Conservation (phyloP, 2,797 vertebrate species). For the Australoheros facetus region DNA sequence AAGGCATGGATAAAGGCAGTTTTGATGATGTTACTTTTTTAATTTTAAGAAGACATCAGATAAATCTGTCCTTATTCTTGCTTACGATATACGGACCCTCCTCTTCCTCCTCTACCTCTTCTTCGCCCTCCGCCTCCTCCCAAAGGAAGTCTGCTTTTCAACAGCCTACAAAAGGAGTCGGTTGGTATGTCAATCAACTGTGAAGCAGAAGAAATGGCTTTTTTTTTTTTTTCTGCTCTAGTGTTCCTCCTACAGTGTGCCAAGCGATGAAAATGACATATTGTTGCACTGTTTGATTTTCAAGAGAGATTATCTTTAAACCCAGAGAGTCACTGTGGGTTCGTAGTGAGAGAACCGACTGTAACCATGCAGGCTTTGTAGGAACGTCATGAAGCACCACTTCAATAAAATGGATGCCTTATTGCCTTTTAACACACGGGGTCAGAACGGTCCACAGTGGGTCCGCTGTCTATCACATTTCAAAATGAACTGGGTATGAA, state of each 20-base stretch:
- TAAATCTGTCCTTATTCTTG: conserved; percentile 90
- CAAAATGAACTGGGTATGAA: conserved; percentile 75
- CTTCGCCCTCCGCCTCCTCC: conserved; percentile 68
- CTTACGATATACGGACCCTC: conserved; percentile 80
- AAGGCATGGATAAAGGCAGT: conserved; percentile 87
- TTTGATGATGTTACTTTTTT: conserved; percentile 91
- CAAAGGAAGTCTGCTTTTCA: conserved; percentile 73
- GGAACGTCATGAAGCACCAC: conserved; percentile 49
- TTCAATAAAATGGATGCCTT: conserved; percentile 64
- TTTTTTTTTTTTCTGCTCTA: conserved; percentile 43
- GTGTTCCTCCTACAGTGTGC: conserved; percentile 37
- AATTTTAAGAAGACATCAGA: conserved; percentile 89
- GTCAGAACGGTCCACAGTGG: conserved; percentile 47
- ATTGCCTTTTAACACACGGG: conserved; percentile 65
- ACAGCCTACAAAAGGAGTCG: conserved; percentile 62
- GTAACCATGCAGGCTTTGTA: conserved; percentile 36
- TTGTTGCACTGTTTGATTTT: conserved; percentile 61
- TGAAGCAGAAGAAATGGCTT: conserved; percentile 44
- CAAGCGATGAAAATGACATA: conserved; percentile 45
- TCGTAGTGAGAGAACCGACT: conserved; percentile 12
- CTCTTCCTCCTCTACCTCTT: conserved; percentile 72
- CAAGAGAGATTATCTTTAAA: conserved; percentile 45
- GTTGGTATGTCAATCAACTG: conserved; percentile 66
- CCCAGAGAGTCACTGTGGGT: conserved; percentile 21
- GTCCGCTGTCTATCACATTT: conserved; percentile 69